Evolutionary conservation across 1,140 invertebrate genomes (phyloP), one percentile per base, ranked within the genome.

Genomic region (Zaprionus taronus): DNA sequence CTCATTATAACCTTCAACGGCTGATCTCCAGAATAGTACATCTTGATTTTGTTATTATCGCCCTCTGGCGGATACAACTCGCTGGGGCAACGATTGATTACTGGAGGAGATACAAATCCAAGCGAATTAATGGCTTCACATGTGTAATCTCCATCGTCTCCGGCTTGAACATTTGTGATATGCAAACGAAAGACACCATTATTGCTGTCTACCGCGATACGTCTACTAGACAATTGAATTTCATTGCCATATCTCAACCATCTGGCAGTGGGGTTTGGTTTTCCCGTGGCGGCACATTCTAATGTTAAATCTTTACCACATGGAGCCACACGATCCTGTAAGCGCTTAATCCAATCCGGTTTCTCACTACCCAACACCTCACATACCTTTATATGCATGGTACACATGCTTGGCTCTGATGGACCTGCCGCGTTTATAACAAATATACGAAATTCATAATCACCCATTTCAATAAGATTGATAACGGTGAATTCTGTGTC

Each of bases 361-460:
- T 97, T 97, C 57, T 96, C 95, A 11, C 98, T 99, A 64, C 97
- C 97, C 57, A 96, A 94, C 49, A 97, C 95, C 93, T 98, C 97
- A 85, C 97, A 97, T 2, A 98, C 95, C 83, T 97, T 98, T 28
- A 98, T 96, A 3, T 98, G 97, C 70, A 95, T 94, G 1, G 98
- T 98, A 9, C 96, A 95, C 66, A 95, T 94, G 41, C 97, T 98
- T 14, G 99, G 98, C 64, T 99, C 97, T 36, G 98, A 98, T 1
- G 98, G 34, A 56, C 99, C 99, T 38, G 98, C 99, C 17, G 98
- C 97, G 93, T 99, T 99, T 1, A 97, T 95, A 55, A 98, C 99
- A 49, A 96, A 96, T 2, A 99, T 97, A 78, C 99, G 95, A 93
- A 99, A 99, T 93, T 99, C 98, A 92, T 99, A 99, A 83, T 98